Percentiles rank a stretch among this genome's conserved stretches.
Evolutionary conservation across 2,888 invertebrate species (phyloP).

Genomic region (Diarsia brunnea): DNA sequence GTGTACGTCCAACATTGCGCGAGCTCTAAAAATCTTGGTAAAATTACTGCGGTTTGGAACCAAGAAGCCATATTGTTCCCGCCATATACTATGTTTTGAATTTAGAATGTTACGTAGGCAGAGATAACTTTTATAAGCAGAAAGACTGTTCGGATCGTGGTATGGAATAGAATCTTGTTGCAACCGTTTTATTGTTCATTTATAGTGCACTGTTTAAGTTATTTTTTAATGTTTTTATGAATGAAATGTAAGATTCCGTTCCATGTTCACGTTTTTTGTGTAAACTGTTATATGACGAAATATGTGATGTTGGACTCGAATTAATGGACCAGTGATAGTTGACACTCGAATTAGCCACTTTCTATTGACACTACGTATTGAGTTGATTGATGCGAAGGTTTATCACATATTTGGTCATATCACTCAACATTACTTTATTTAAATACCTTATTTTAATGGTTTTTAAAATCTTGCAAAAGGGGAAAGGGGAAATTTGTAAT

Average conservation of each 20-base stretch:
- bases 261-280: slow-evolving; percentile 64
- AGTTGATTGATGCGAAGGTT: slow-evolving; percentile 16
- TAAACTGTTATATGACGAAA: slow-evolving; percentile 39
- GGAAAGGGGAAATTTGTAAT: slow-evolving; percentile 28
- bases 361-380: slow-evolving; percentile 25
- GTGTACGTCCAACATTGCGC: slow-evolving; percentile 11
- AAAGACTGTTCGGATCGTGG: slow-evolving; percentile 45
- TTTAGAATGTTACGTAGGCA: slow-evolving; percentile 31
- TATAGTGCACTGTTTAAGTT: slow-evolving; percentile 63
- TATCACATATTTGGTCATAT: slow-evolving; percentile 48
- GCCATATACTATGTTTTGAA: slow-evolving; percentile 49
- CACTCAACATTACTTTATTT: slow-evolving; percentile 37
- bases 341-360: slow-evolving; percentile 20
- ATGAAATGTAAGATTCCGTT: slow-evolving; percentile 71
- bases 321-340: slow-evolving; percentile 25
- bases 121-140: slow-evolving; percentile 54
- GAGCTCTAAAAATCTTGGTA: slow-evolving; percentile 2
- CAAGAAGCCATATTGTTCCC: slow-evolving; percentile 47
- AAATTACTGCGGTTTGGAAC: slow-evolving; percentile 31
- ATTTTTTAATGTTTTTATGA: slow-evolving; percentile 62
- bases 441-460: slow-evolving; percentile 56
- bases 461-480: slow-evolving; percentile 47
- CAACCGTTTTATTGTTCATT: slow-evolving; percentile 65
- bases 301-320: slow-evolving; percentile 36
- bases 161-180: slow-evolving; percentile 69